Evolutionary conservation across 1,140 invertebrate species (phyloP).

Genomic region (Saccostrea glomerata): DNA sequence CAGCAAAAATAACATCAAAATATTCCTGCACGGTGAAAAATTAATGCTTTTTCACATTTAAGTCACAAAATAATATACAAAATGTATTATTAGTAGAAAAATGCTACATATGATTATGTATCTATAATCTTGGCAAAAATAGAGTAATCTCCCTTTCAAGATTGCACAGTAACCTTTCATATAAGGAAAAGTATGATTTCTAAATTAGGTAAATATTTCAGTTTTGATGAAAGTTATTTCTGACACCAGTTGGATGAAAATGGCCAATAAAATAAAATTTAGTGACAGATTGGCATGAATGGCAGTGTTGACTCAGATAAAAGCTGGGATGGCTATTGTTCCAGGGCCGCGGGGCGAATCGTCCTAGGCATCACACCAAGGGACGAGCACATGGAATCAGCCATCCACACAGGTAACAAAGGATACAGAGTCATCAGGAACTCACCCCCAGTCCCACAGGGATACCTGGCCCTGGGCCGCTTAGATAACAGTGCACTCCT

Average conservation of each 20-base stretch:
- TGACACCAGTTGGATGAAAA: neutral
- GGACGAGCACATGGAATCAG: slow-evolving; percentile 68
- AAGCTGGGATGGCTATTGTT: neutral
- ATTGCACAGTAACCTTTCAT: slow-evolving; percentile 9
- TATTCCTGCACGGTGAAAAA: too few relatives aligned
- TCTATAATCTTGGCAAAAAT: neutral
- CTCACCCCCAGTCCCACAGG: slow-evolving; percentile 73
- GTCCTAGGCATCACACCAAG: slow-evolving; percentile 69
- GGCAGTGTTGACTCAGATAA: slow-evolving; percentile 7
- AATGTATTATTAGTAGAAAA: too few relatives aligned
- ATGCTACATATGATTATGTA: too few relatives aligned
- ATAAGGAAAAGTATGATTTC: neutral
- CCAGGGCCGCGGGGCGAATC: slow-evolving; percentile 55
- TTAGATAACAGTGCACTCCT: slow-evolving; percentile 76
- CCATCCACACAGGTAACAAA: slow-evolving; percentile 74
- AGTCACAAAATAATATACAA: too few relatives aligned
- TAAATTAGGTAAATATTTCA: neutral
- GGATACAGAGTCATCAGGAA: slow-evolving; percentile 69
- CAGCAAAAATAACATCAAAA: too few relatives aligned
- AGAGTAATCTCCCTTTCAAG: neutral
- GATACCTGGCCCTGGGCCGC: slow-evolving; percentile 71
- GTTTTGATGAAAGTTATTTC: neutral
- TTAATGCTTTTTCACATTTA: too few relatives aligned
- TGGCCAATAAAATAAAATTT: neutral
- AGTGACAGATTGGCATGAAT: neutral